Evolutionary conservation across 1,140 invertebrate species (phyloP).

Genomic region (Macrostomum lignano): DNA sequence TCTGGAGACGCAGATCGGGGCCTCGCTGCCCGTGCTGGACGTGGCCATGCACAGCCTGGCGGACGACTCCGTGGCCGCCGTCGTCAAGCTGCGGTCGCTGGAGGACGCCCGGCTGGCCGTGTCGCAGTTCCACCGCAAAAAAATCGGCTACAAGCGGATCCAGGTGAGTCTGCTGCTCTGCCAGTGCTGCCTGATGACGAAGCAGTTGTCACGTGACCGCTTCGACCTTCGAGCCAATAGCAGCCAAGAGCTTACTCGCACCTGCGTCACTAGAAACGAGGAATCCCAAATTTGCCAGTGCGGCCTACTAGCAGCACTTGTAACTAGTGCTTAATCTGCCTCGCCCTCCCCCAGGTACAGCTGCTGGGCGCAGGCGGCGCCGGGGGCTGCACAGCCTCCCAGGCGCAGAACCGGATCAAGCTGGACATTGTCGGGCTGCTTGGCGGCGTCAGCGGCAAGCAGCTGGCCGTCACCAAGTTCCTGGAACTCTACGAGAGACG

Average conservation of each 20-base stretch:
- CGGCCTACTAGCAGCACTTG: too few species aligned
- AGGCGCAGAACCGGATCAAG: constrained; percentile 37
- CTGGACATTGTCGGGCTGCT: constrained; percentile 32
- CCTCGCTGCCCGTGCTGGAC: constrained; percentile 39
- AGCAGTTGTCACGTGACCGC: too few species aligned
- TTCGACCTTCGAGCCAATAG: too few species aligned
- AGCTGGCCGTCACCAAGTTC: constrained; percentile 51
- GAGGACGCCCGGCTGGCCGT: constrained; percentile 50
- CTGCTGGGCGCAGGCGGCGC: too few species aligned
- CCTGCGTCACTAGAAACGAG: too few species aligned
- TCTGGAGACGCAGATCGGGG: constrained; percentile 35
- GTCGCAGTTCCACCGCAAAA: constrained; percentile 47
- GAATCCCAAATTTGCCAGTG: too few species aligned
- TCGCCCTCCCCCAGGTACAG: too few species aligned
- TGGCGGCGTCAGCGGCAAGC: constrained; percentile 42
- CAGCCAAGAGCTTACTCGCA: too few species aligned
- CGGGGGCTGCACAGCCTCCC: constrained; percentile 32
- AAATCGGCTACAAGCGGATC: constrained; percentile 51
- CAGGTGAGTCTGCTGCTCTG: constrained; percentile 49
- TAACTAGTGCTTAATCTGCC: too few species aligned
- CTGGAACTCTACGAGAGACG: constrained; percentile 53
- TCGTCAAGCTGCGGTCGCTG: constrained; percentile 36
- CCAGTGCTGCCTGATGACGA: too few species aligned
- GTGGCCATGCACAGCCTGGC: constrained; percentile 37
- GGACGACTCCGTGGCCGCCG: constrained; percentile 39